Evolutionary conservation across 64 coral and sea anemone species (phyloP).

Genomic region (Trachythela sp.): DNA sequence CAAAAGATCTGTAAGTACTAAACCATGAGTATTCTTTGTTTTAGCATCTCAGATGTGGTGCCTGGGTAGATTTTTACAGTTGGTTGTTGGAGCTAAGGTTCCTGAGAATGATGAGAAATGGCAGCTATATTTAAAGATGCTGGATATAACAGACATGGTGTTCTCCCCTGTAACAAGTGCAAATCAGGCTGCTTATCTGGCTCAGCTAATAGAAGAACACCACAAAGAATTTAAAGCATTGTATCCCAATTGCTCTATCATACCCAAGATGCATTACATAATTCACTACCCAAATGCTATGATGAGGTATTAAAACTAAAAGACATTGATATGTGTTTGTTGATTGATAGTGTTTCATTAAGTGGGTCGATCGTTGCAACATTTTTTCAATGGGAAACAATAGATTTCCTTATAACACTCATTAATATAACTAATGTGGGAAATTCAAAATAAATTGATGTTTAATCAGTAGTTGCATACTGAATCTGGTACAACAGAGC

Average conservation of each 20-base stretch:
- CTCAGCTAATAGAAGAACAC: conserved; percentile 47
- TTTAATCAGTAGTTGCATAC: too few species aligned
- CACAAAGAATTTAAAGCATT: conserved; percentile 34
- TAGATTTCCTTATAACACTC: too few species aligned
- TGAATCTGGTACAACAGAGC: too few species aligned
- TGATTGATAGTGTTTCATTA: neutral
- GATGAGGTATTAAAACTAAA: conserved; percentile 19
- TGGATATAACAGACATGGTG: conserved; percentile 51
- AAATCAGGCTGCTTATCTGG: conserved; percentile 49
- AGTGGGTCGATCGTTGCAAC: too few species aligned
- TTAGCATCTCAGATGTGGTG: conserved; percentile 73
- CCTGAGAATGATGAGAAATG: conserved; percentile 56
- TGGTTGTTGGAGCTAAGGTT: conserved; percentile 44
- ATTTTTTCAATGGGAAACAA: too few species aligned
- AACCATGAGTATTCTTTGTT: neutral
- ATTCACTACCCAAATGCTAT: conserved; percentile 65
- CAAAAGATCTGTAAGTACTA: neutral
- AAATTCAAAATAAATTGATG: too few species aligned
- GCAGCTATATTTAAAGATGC: conserved; percentile 29
- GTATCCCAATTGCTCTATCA: conserved; percentile 54
- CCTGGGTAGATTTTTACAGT: conserved; percentile 48
- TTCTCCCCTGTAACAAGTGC: conserved; percentile 49
- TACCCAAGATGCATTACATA: conserved; percentile 80
- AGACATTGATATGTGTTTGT: neutral
- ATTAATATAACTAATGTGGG: too few species aligned